phyloP scores from a whole-genome alignment of 2,113 vertebrate species.

The Tetrao urogallus region DNA sequence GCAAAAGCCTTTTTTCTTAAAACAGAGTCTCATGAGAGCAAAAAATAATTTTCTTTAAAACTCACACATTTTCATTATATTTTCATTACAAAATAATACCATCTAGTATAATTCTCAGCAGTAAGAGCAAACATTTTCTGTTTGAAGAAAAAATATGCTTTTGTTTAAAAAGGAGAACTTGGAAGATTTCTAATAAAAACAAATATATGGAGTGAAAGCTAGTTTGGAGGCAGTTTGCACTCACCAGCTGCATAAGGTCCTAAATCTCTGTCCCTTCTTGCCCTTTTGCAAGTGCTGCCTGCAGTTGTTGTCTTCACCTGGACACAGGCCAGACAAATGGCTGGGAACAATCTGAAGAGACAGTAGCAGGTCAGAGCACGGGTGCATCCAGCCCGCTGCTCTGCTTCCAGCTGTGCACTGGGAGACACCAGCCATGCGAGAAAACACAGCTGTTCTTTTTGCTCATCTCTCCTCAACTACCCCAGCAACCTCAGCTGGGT shows the following conservation, averaged over 20 bases:
- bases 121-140: not conserved
- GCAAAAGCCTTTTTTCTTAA: not conserved
- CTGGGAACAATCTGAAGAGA: not conserved
- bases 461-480: accelerated
- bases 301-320: not conserved
- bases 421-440: not conserved
- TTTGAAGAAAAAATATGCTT: not conserved
- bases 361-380: not conserved
- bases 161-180: not conserved
- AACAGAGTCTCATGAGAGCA: not conserved
- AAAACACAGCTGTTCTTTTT: not conserved
- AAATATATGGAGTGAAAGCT: not conserved
- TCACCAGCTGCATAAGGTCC: not conserved
- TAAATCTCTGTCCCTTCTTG: not conserved
- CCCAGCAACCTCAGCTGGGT: not conserved
- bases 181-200: not conserved
- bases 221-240: not conserved
- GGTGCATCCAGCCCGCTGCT: not conserved
- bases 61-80: not conserved
- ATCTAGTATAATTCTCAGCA: not conserved
- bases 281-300: not conserved
- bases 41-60: not conserved
- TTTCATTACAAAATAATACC: not conserved
- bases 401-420: not conserved
- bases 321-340: not conserved